Percentiles rank a stretch among this genome's conserved stretches.
These are phyloP conservation scores for Philopotamus ludificatus DNA, from an alignment of 1,140 invertebrate genomes.

Conservation along the genomic window DNA sequence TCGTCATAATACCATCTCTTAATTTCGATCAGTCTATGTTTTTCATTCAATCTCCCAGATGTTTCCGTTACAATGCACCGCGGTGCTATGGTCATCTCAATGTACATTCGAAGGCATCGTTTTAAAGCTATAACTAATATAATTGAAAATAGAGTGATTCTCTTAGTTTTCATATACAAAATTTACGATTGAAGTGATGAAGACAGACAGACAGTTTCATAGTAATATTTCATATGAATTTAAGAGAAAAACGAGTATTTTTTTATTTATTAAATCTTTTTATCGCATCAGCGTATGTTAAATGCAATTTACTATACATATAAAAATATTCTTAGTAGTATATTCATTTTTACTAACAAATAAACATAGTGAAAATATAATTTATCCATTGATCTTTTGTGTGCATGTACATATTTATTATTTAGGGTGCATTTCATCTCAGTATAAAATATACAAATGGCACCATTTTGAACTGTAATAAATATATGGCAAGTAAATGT, in stretches of 20 bases:
- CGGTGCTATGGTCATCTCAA: slow-evolving; percentile 12
- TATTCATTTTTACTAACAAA: slow-evolving; percentile 12
- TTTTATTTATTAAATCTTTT: too few species aligned
- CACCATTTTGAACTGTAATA: slow-evolving; percentile 25
- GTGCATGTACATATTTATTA: slow-evolving; percentile 20
- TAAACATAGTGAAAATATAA: slow-evolving; percentile 17
- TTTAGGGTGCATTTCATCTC: slow-evolving; percentile 22
- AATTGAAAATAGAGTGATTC: slow-evolving; percentile 28
- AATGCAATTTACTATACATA: slow-evolving; percentile 21
- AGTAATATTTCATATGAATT: too few species aligned
- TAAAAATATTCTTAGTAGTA: slow-evolving; percentile 13
- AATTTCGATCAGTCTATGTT: slow-evolving; percentile 41
- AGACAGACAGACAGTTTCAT: too few species aligned
- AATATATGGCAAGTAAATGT: slow-evolving; percentile 24
- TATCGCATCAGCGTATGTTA: slow-evolving; percentile 9
- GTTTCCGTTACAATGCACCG: slow-evolving; percentile 14
- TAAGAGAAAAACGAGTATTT: too few species aligned
- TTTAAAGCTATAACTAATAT: slow-evolving; percentile 42
- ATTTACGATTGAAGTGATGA: too few species aligned
- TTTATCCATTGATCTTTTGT: slow-evolving; percentile 6
- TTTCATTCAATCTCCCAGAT: slow-evolving; percentile 14
- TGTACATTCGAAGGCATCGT: slow-evolving; percentile 40
- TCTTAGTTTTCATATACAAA: background rate
- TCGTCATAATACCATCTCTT: slow-evolving; percentile 32
- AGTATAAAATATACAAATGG: slow-evolving; percentile 15